These are phyloP conservation scores for Drosophila melanica DNA, from an alignment of 1,140 invertebrate species.

Conservation along the genomic window DNA sequence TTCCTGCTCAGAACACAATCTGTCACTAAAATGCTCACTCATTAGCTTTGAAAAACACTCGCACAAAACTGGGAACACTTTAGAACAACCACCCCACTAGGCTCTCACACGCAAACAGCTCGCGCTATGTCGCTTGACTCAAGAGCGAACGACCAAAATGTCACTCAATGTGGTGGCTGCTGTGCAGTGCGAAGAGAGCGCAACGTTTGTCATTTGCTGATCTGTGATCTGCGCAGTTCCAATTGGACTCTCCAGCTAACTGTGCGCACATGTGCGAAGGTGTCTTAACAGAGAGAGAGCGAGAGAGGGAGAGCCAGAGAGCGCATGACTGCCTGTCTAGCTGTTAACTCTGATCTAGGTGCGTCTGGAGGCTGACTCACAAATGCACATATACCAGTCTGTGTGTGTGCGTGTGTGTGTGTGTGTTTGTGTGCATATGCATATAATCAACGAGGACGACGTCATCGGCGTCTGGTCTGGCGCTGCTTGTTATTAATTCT, in stretches of 20 bases:
- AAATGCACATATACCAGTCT: not conserved
- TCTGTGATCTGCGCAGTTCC: slow-evolving; percentile 16
- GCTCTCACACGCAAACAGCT: not conserved
- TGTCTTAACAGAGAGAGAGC: slow-evolving; percentile 6
- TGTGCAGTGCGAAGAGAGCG: slow-evolving; percentile 1
- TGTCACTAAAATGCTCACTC: not conserved
- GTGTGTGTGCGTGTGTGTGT: not conserved
- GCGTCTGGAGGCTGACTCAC: slow-evolving; percentile 47
- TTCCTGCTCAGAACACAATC: not conserved
- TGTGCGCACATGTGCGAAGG: slow-evolving; percentile 30
- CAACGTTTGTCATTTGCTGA: not conserved
- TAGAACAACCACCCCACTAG: not conserved
- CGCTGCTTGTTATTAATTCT: slow-evolving; percentile 28
- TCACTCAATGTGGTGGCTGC: slow-evolving; percentile 12
- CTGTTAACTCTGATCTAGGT: slow-evolving; percentile 30
- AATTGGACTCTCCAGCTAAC: slow-evolving; percentile 3
- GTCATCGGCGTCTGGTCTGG: slow-evolving; percentile 34
- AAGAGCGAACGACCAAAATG: not conserved
- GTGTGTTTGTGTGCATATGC: slow-evolving; percentile 4
- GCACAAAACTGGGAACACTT: slow-evolving; percentile 36
- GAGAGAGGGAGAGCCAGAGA: not conserved
- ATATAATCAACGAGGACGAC: slow-evolving; percentile 39
- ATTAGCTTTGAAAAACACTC: not conserved
- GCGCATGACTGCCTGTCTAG: not conserved
- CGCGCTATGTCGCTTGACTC: not conserved